These are phyloP conservation scores for Xiphorhynchus elegans DNA, from an alignment of 2,113 vertebrate species.

Conservation along the genomic window DNA sequence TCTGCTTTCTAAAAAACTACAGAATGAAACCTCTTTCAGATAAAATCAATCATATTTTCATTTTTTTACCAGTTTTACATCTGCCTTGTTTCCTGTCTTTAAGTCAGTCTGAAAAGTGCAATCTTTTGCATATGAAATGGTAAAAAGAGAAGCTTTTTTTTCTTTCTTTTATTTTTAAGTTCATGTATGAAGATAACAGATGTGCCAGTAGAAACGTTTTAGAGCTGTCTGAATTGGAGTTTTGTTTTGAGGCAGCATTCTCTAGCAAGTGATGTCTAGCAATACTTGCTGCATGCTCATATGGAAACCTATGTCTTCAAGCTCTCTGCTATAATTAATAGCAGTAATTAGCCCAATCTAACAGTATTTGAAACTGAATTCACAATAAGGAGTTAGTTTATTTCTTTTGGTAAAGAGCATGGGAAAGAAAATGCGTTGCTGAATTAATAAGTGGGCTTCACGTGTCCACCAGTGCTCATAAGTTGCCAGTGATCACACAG, in stretches of 20 bases:
- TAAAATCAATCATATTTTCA: neutral
- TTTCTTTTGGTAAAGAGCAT: neutral
- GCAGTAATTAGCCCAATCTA: neutral
- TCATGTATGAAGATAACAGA: neutral
- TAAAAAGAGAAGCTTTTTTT: neutral
- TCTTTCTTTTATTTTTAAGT: neutral
- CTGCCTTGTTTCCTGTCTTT: neutral
- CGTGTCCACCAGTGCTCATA: rapidly evolving
- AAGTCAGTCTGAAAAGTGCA: neutral
- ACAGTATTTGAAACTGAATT: neutral
- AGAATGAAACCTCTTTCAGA: neutral
- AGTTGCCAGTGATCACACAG: neutral
- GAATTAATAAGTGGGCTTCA: neutral
- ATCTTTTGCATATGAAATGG: neutral
- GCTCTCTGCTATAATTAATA: neutral
- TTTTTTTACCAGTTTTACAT: neutral
- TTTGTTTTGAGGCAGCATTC: neutral
- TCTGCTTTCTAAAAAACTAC: neutral
- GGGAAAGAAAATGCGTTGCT: neutral
- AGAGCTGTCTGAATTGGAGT: neutral
- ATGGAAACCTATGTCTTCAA: neutral
- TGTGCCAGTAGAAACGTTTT: neutral
- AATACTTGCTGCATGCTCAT: neutral
- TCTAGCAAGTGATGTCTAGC: neutral
- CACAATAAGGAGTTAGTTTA: neutral